Percentiles rank a stretch among this genome's conserved stretches.
Evolutionary conservation across 1,140 invertebrate species (phyloP).

Genomic region (Papilio dardanus): DNA sequence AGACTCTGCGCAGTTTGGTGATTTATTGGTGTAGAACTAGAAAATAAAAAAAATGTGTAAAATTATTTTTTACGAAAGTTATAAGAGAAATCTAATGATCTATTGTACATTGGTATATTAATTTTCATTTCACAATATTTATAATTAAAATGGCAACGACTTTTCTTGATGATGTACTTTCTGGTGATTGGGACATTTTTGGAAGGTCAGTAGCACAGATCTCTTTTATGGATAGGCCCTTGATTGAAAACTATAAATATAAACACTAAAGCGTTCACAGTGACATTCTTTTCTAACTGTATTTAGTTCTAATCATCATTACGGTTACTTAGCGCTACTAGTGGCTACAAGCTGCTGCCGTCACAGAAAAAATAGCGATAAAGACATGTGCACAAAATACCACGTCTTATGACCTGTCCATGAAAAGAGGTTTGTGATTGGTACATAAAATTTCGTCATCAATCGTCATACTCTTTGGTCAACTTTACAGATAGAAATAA

Average conservation of each 20-base stretch:
- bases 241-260: too few species aligned
- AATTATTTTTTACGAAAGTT: neutral
- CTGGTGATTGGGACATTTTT: slow-evolving; percentile 9
- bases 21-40: neutral
- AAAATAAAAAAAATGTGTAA: too few species aligned
- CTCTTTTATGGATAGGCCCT: too few species aligned
- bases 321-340: too few species aligned
- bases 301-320: too few species aligned
- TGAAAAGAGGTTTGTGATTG: slow-evolving; percentile 51
- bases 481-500: neutral
- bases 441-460: slow-evolving; percentile 38
- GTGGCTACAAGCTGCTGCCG: too few species aligned
- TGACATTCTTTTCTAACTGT: too few species aligned
- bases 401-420: neutral
- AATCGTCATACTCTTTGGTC: slow-evolving; percentile 26
- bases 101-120: neutral
- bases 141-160: neutral
- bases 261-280: too few species aligned
- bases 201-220: neutral
- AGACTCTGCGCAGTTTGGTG: neutral
- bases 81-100: neutral
- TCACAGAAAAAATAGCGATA: too few species aligned
- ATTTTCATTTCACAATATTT: neutral
- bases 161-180: neutral
- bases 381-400: too few species aligned